Evolutionary conservation across 1,140 invertebrate genomes (phyloP).

Genomic region (Drosophila ambigua): DNA sequence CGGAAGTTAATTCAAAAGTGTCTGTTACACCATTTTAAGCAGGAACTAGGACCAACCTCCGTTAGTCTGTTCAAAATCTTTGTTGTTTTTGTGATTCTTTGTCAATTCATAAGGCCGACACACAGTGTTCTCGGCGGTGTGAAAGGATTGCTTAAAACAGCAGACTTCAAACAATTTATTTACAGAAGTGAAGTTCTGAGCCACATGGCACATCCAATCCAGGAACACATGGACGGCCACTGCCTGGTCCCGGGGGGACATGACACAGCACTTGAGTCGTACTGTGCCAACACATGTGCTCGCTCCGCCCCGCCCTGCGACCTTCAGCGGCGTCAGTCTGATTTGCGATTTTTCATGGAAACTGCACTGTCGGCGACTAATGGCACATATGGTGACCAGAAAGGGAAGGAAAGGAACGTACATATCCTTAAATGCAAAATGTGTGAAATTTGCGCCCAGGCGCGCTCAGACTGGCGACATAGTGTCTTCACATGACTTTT

Average conservation of each 20-base stretch:
- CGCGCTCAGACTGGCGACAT: slow-evolving; percentile 31
- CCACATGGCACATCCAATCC: slow-evolving; percentile 8
- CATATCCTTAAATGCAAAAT: slow-evolving; percentile 43
- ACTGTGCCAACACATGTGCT: neutral
- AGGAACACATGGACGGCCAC: slow-evolving; percentile 26
- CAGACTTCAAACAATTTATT: slow-evolving; percentile 11
- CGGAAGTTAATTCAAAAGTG: slow-evolving; percentile 6
- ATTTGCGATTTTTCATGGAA: slow-evolving; percentile 80
- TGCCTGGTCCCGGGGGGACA: neutral
- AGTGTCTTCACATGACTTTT: slow-evolving; percentile 35
- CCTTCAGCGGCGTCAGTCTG: slow-evolving; percentile 66
- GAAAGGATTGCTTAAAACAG: slow-evolving; percentile 25
- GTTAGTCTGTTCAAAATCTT: slow-evolving; percentile 32
- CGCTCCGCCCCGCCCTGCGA: slow-evolving; percentile 22
- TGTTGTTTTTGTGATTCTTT: slow-evolving; percentile 3
- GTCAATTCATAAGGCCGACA: neutral
- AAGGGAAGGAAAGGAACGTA: slow-evolving; percentile 21
- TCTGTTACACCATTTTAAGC: neutral
- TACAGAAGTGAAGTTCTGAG: slow-evolving; percentile 7
- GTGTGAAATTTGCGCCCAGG: slow-evolving; percentile 55
- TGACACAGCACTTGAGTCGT: neutral
- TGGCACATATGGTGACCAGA: slow-evolving; percentile 75
- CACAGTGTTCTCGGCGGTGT: neutral
- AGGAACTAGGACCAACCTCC: neutral
- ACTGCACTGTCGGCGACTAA: slow-evolving; percentile 48